Evolutionary conservation across 2,888 invertebrate species (phyloP), one percentile per base, ranked within the genome.

Genomic region (Drosophila greeni): DNA sequence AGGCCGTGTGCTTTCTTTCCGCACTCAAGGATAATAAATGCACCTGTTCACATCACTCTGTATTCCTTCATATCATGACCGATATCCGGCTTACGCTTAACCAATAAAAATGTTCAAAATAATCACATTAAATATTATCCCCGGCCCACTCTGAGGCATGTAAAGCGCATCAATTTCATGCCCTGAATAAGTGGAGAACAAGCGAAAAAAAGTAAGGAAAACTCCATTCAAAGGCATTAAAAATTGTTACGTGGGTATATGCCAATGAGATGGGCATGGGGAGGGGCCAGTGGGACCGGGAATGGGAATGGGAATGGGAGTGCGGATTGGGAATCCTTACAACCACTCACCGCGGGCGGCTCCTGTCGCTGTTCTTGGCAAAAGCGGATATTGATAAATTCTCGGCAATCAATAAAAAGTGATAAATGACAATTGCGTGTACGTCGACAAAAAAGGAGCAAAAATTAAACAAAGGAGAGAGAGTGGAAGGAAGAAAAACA

Each of bases 321-420:
- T n/a, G 45, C 11, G 45, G 20, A 29, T 23, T 24, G 23, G 55
- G 55, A 42, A 48, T 48, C 42, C 43, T 71, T 61, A 42, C 47
- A 58, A 18, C 64, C 56, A 52, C 34, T 48, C 73, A 71, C 66
- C 57, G 75, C 75, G 75, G 72, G 65, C 68, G 68, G 40, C 54
- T 39, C 49, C 57, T 62, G 71, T 67, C 71, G 76, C 49, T 70
- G 53, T 70, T 54, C 75, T 80, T 49, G 75, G 58, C 48, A 71
- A 81, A 80, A 83, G 72, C 82, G 84, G 79, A 80, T 80, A 80
- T 82, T 81, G 81, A 81, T 82, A 84, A 81, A 81, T 81, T 79
- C 84, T 66, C 73, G 75, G 75, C 81, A 81, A 84, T 84, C 81
- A 81, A 81, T 84, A 84, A 81, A 83, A 73, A 74, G 80, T 81